A percentile compares a stretch with the other conserved stretches of the same genome.
phyloP scores from a whole-genome alignment of 2,888 invertebrate genomes.

The Morpho achilles region DNA sequence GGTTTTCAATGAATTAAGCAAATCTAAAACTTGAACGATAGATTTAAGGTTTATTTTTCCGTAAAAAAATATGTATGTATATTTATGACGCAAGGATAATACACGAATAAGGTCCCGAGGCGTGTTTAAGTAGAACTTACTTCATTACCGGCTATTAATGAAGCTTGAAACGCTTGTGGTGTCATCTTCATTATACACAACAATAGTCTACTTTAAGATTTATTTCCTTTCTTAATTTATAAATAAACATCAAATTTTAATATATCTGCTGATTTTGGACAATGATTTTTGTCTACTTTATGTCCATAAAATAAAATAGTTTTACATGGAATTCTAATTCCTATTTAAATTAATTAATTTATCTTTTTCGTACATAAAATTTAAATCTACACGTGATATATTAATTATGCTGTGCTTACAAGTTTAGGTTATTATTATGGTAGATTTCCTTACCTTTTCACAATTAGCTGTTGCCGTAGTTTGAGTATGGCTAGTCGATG shows the following conservation, averaged over 20 bases:
- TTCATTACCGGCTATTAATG: conserved; percentile 71
- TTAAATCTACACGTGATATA: too few relatives aligned
- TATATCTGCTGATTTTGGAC: too few relatives aligned
- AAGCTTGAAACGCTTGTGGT: conserved; percentile 52
- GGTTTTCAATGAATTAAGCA: background rate
- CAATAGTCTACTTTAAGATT: conserved; percentile 30
- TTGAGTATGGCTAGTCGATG: conserved; percentile 91
- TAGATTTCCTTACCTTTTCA: conserved; percentile 75
- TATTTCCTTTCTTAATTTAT: conserved; percentile 34
- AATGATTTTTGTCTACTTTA: too few relatives aligned
- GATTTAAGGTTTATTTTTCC: conserved; percentile 51
- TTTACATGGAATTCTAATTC: too few relatives aligned
- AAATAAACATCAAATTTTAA: conserved; percentile 1
- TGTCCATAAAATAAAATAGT: too few relatives aligned
- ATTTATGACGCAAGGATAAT: conserved; percentile 55
- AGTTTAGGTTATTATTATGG: too few relatives aligned
- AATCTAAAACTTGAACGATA: conserved; percentile 26
- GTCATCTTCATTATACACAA: conserved; percentile 48
- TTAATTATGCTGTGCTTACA: too few relatives aligned
- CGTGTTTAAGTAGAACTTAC: conserved; percentile 73
- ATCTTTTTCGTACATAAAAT: too few relatives aligned
- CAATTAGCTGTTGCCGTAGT: conserved; percentile 91
- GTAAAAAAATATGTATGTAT: conserved; percentile 32
- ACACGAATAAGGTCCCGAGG: conserved; percentile 57
- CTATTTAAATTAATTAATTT: too few relatives aligned